Percentiles rank a stretch among this genome's conserved stretches.
phyloP scores from a whole-genome alignment of 2,888 invertebrate species.

The Nomada hirtipes region DNA sequence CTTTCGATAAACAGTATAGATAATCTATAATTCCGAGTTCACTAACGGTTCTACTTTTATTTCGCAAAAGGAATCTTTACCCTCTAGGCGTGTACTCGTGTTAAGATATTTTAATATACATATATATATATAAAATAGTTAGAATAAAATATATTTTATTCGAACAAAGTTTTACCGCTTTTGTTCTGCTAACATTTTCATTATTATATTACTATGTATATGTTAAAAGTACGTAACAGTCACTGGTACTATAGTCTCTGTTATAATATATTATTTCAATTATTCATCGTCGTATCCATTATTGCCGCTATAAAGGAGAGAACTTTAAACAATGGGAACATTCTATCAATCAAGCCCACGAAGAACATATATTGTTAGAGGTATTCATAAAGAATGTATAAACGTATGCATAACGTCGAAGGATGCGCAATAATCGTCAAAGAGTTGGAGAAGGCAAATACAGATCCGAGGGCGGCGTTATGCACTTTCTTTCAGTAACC shows the following conservation, averaged over 20 bases:
- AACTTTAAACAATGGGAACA: background rate
- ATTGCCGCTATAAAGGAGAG: no score
- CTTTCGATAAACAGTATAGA: slow-evolving; percentile 45
- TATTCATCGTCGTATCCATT: no score
- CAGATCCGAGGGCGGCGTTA: slow-evolving; percentile 52
- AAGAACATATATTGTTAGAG: background rate
- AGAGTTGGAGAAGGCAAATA: slow-evolving; percentile 30
- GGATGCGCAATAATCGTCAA: slow-evolving; percentile 38
- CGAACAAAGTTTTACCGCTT: no score
- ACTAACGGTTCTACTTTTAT: slow-evolving; percentile 17
- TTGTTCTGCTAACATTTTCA: no score
- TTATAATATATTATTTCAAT: no score
- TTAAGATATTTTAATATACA: no score
- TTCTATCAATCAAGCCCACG: background rate
- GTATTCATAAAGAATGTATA: slow-evolving; percentile 5
- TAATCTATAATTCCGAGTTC: slow-evolving; percentile 36
- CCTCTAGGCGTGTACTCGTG: no score
- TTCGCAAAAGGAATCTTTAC: background rate
- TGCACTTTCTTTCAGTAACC: background rate
- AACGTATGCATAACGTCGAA: slow-evolving; percentile 30
- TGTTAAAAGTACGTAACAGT: no score
- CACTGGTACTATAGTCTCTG: no score
- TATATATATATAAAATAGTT: no score
- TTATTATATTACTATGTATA: no score
- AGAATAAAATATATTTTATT: no score